Conservation (phyloP, 2,797 vertebrate species). For the Anguilla megastoma region DNA sequence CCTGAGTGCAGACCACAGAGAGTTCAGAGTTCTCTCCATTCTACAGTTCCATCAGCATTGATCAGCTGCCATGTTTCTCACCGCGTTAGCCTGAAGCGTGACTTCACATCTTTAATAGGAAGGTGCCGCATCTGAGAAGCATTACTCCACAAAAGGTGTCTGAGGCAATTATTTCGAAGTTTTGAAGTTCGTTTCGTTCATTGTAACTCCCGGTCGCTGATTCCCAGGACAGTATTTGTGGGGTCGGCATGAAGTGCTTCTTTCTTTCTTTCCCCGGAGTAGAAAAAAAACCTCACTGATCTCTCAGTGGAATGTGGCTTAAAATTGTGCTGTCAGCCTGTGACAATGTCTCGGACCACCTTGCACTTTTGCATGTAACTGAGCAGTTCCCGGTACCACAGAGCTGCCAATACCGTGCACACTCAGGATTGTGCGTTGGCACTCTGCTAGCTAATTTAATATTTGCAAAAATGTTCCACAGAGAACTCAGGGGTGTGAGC, state of each 20-base stretch:
- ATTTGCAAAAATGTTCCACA: conserved; percentile 4
- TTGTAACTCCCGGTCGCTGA: background rate
- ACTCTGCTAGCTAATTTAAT: background rate
- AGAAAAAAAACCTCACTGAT: background rate
- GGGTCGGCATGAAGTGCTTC: background rate
- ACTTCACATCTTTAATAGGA: background rate
- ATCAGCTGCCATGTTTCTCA: background rate
- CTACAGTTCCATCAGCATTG: background rate
- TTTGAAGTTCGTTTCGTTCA: background rate
- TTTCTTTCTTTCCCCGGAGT: background rate
- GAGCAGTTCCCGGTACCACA: background rate
- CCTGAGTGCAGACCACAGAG: background rate
- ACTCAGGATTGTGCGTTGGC: background rate
- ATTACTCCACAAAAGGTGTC: background rate
- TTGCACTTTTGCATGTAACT: background rate
- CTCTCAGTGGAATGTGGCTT: background rate
- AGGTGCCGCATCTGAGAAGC: background rate
- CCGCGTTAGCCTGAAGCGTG: background rate
- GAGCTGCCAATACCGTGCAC: background rate
- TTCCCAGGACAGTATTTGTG: background rate
- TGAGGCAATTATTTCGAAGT: background rate
- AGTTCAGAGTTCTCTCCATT: background rate
- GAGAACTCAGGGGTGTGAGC: background rate
- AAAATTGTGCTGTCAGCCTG: background rate
- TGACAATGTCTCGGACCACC: background rate